Percentiles rank a stretch among this genome's conserved stretches.
Conservation (phyloP, 2,113 vertebrate genomes). For the Morphnarchus princeps region DNA sequence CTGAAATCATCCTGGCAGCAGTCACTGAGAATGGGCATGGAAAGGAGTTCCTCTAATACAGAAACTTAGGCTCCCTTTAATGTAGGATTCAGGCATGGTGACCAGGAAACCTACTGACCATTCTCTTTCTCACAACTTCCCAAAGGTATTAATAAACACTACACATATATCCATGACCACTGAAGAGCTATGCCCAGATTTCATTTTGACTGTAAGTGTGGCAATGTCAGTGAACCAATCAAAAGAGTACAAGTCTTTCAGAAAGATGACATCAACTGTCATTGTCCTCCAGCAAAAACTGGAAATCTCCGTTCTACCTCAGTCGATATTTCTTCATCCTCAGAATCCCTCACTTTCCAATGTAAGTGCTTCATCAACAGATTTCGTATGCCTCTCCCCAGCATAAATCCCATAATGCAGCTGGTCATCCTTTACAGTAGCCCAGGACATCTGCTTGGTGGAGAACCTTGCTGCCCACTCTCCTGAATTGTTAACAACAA, state of each 20-base stretch:
- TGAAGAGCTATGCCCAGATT: background rate
- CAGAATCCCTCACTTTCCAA: background rate
- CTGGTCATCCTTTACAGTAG: constrained; percentile 76
- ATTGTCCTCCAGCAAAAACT: background rate
- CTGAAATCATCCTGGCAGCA: background rate
- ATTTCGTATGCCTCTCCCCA: constrained; percentile 56
- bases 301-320: background rate
- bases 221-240: background rate
- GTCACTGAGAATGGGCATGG: background rate
- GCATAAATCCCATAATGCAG: constrained; percentile 77
- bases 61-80: background rate
- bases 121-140: background rate
- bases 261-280: background rate
- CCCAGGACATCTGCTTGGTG: constrained; percentile 88
- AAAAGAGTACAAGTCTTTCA: background rate
- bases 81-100: background rate
- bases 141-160: background rate
- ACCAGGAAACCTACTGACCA: background rate
- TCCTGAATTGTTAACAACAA: constrained; percentile 82
- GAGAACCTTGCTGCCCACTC: constrained; percentile 85
- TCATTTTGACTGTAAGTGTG: background rate
- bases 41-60: background rate
- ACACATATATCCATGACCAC: background rate
- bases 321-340: background rate
- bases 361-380: constrained; percentile 20